These are phyloP conservation scores for Sminthurinus aureus DNA, from an alignment of 2,888 invertebrate species.

Conservation along the genomic window DNA sequence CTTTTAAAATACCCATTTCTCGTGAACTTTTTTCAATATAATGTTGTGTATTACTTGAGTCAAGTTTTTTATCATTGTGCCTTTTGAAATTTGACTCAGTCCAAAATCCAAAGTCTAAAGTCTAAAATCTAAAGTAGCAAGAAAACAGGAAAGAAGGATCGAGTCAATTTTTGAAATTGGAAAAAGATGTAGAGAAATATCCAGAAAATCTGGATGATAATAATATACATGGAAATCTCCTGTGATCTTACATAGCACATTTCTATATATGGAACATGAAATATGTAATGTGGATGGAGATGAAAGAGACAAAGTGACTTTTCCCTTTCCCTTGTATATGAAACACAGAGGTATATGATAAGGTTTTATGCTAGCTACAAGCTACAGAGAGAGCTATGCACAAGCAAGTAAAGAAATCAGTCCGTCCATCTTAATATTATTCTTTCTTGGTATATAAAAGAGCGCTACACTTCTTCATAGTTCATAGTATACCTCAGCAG, in stretches of 20 bases:
- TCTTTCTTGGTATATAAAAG: neutral
- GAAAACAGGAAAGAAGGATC: neutral
- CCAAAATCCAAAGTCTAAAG: too few relatives aligned
- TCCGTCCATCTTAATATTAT: slow-evolving; percentile 8
- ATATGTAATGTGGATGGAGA: neutral
- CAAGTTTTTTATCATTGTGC: too few relatives aligned
- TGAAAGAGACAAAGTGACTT: neutral
- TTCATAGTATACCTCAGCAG: too few relatives aligned
- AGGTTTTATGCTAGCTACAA: slow-evolving; percentile 8
- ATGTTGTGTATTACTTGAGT: too few relatives aligned
- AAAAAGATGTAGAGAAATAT: slow-evolving; percentile 5
- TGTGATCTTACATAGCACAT: neutral
- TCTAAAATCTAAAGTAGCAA: too few relatives aligned
- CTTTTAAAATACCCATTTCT: too few relatives aligned
- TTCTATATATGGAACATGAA: neutral
- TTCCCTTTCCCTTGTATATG: neutral
- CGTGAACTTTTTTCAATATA: too few relatives aligned
- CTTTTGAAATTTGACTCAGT: too few relatives aligned
- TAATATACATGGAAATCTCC: neutral
- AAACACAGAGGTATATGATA: neutral
- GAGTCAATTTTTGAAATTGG: slow-evolving; percentile 25
- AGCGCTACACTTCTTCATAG: too few relatives aligned
- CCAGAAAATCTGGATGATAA: neutral
- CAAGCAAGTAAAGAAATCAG: neutral
- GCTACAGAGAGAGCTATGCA: neutral